Evolutionary conservation across 2,888 invertebrate genomes (phyloP).

Genomic region (Augochlorella aurata): DNA sequence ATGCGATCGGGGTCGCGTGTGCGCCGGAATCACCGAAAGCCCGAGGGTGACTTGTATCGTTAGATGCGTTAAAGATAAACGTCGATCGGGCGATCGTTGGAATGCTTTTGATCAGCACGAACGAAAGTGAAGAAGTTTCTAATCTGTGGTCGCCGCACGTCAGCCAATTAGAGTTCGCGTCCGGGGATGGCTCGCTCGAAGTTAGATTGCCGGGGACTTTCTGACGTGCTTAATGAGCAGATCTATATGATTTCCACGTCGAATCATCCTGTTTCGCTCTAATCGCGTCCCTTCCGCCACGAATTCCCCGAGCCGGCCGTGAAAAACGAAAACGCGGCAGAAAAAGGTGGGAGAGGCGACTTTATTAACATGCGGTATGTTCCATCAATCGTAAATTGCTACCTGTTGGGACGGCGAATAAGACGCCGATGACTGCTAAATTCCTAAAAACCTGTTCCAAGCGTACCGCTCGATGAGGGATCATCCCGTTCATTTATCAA

Average conservation of each 20-base stretch:
- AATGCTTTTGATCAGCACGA: conserved; percentile 50
- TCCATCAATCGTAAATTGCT: conserved; percentile 29
- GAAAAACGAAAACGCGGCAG: not conserved
- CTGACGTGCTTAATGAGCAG: conserved; percentile 45
- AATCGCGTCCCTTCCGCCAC: conserved; percentile 19
- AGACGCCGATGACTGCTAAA: conserved; percentile 6
- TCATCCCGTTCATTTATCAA: conserved; percentile 14
- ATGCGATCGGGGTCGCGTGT: conserved; percentile 43
- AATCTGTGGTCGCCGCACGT: conserved; percentile 65
- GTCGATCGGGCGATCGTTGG: conserved; percentile 36
- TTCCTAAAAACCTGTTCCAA: conserved; percentile 26
- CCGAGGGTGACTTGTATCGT: conserved; percentile 30
- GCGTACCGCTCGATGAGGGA: not conserved
- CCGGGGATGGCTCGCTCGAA: conserved; percentile 51
- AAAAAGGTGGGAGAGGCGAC: not conserved
- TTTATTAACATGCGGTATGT: conserved; percentile 24
- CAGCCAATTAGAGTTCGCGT: conserved; percentile 65
- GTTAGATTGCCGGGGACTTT: conserved; percentile 59
- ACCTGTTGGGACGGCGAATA: not conserved
- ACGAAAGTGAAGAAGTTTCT: conserved; percentile 65
- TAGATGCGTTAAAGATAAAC: conserved; percentile 28
- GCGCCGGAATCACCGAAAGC: too few species aligned
- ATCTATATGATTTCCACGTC: conserved; percentile 51
- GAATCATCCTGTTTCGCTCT: conserved; percentile 38
- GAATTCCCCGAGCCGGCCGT: not conserved